Evolutionary conservation across 2,113 vertebrate genomes (phyloP), one percentile per base, ranked within the genome.

Genomic region (Takifugu bimaculatus): DNA sequence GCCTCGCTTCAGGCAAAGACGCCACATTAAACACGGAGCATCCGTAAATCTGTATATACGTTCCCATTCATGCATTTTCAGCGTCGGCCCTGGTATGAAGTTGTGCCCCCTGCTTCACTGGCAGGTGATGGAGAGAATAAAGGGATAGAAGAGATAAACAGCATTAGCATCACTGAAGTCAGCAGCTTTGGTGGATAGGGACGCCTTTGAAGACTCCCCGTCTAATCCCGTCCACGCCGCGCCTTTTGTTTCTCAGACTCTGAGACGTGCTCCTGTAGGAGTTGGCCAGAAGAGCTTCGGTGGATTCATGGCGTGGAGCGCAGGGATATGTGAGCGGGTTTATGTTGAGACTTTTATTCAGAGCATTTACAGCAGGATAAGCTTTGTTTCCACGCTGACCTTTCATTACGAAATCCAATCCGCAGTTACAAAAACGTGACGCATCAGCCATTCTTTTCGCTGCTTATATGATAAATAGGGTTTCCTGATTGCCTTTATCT

Each of bases 141-240:
- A 51, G 15, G 28, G 13, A 62, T 68, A 45, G 60, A 55, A 54
- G 57, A 79, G 75, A 72, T 62, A 77, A 83, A 84, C 60, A 75
- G 80, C 60, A 80, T 81, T 85, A 79, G 61, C 60, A 68, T 81
- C 55, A 78, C 58, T 76, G 78, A 80, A 80, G 73, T 65, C 61
- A 61, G 65, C 75, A 39, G 74, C 79, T 74, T 71, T 75, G 28
- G 75, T 14, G 39, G 55, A 80, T 67, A 74, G 70, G 62, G 74
- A 66, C 68, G 74, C 82, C 88, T 90, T 90, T 87, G 88, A 90
- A 86, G 88, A 85, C 74, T 87, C 82, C 51, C 68, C 70, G 54
- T 32, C 79, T 89, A 90, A 91, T 89, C 88, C 86, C 66, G 63
- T 77, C 77, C 78, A 65, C 63, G 63, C 72, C 70, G 60, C 70